Conservation (phyloP, 1,140 invertebrate genomes). For the Apis mellifera region Amel_HAv3.1 CM009933.2:3702501-3703000, state of each 20-base stretch:
- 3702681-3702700: background rate
- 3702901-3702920: slow-evolving; percentile 71
- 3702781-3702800: background rate
- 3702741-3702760: background rate
- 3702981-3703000: slow-evolving; percentile 40
- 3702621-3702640: background rate
- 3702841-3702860: slow-evolving; percentile 71
- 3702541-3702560: too few species aligned
- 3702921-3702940: slow-evolving; percentile 65
- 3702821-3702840: slow-evolving; percentile 52
- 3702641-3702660: background rate
- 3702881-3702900: background rate
- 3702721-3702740: background rate
- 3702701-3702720: background rate
- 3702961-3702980: slow-evolving; percentile 73
- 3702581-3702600: too few species aligned
- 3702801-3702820: background rate
- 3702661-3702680: background rate
- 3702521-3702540: too few species aligned
- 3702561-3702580: too few species aligned
- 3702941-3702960: slow-evolving; percentile 67
- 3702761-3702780: background rate
- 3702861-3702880: slow-evolving; percentile 30
- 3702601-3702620: too few species aligned
- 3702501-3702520: background rate